Conservation (phyloP, 2,888 invertebrate species). For the Sesia bembeciformis region DNA sequence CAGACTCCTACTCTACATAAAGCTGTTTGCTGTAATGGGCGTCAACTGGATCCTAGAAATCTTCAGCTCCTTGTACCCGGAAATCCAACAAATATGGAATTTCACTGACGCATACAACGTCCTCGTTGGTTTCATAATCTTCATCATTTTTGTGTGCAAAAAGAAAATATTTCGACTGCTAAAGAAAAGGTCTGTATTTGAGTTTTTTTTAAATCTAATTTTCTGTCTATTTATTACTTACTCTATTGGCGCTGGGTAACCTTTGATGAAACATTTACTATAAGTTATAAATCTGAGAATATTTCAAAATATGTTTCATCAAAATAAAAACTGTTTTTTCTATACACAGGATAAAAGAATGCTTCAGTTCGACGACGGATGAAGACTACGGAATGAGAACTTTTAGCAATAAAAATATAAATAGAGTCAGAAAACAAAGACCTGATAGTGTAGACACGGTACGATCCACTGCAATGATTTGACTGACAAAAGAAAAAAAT, state of each 20-base stretch:
- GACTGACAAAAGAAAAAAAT: conserved; percentile 19
- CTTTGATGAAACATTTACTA: no score
- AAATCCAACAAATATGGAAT: conserved; percentile 70
- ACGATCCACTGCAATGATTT: conserved; percentile 21
- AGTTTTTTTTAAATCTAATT: no score
- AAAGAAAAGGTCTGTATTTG: conserved; percentile 66
- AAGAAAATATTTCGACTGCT: conserved; percentile 77
- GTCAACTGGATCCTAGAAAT: conserved; percentile 84
- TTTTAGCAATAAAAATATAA: conserved; percentile 11
- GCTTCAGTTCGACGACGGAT: conserved; percentile 11
- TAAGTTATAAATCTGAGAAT: no score
- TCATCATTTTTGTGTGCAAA: conserved; percentile 84
- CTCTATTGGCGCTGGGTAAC: no score
- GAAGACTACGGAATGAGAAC: conserved; percentile 17
- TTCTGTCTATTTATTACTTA: no score
- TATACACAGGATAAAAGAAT: conserved; percentile 39
- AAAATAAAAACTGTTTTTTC: conserved; percentile 12
- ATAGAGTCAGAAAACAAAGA: conserved; percentile 19
- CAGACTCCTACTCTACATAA: conserved; percentile 80
- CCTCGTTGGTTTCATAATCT: conserved; percentile 80
- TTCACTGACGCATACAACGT: conserved; percentile 79
- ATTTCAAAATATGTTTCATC: neutral
- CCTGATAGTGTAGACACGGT: conserved; percentile 36
- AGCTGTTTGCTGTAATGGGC: conserved; percentile 83
- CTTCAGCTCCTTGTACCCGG: conserved; percentile 73